Evolutionary conservation across 2,113 vertebrate species (phyloP).

Genomic region (Pheucticus melanocephalus): DNA sequence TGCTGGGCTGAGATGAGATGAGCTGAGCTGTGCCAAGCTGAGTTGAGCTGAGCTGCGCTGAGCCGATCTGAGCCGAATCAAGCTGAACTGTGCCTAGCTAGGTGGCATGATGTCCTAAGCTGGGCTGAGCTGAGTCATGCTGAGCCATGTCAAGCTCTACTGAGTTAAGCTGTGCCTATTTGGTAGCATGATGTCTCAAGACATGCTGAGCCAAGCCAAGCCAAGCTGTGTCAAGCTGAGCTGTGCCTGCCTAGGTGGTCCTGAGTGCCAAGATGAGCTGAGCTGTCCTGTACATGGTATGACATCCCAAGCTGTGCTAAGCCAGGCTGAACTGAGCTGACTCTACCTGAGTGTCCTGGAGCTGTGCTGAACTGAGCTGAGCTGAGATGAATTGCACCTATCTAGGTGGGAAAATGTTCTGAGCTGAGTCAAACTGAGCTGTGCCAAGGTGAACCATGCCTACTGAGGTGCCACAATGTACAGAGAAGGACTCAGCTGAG

Average conservation of each 20-base stretch:
- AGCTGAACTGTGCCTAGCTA: neutral
- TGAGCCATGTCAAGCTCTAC: neutral
- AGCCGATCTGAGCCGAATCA: neutral
- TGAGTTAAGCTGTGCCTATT: neutral
- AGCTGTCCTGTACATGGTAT: rapidly evolving
- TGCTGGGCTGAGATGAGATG: neutral
- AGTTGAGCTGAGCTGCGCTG: neutral
- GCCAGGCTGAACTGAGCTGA: neutral
- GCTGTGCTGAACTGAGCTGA: neutral
- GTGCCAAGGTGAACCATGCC: rapidly evolving
- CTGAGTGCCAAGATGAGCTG: neutral
- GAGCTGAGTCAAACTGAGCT: rapidly evolving
- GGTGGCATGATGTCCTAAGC: neutral
- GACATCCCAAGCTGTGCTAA: neutral
- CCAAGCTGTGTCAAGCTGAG: neutral
- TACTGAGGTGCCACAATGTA: neutral
- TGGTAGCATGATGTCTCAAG: neutral
- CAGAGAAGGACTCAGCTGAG: neutral
- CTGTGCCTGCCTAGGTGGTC: neutral
- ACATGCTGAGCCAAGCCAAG: neutral
- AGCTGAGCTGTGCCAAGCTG: neutral
- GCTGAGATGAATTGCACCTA: neutral
- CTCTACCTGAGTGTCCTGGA: neutral
- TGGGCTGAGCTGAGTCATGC: neutral
- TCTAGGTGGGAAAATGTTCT: neutral